These are phyloP conservation scores for Drosophila virilis DNA, from an alignment of 1,140 invertebrate genomes.

Conservation along the genomic window DNA sequence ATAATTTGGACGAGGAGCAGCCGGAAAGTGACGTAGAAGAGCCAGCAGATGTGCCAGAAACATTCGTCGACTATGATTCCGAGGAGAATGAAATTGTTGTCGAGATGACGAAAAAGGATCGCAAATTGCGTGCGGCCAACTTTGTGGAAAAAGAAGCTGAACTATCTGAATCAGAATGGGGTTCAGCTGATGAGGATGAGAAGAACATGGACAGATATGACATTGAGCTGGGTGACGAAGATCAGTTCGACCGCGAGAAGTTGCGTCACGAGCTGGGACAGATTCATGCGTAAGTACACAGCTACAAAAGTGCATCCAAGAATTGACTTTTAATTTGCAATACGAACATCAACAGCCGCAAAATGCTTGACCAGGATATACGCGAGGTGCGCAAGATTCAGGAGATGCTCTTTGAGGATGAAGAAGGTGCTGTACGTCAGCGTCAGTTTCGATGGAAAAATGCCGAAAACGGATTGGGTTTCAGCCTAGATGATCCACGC, in stretches of 20 bases:
- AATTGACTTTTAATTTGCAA: not conserved
- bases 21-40: slow-evolving; percentile 71
- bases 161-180: slow-evolving; percentile 91
- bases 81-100: slow-evolving; percentile 88
- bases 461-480: slow-evolving; percentile 85
- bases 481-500: slow-evolving; percentile 71
- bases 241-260: slow-evolving; percentile 88
- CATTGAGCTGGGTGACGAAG: slow-evolving; percentile 89
- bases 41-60: slow-evolving; percentile 83
- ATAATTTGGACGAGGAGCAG: slow-evolving; percentile 73
- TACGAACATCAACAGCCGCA: slow-evolving; percentile 85
- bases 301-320: too few species aligned
- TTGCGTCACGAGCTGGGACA: slow-evolving; percentile 87
- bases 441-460: slow-evolving; percentile 92
- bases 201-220: slow-evolving; percentile 89
- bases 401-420: slow-evolving; percentile 92
- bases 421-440: slow-evolving; percentile 89
- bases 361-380: slow-evolving; percentile 91
- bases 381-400: slow-evolving; percentile 89
- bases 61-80: slow-evolving; percentile 88
- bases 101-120: slow-evolving; percentile 85
- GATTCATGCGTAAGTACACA: slow-evolving; percentile 86
- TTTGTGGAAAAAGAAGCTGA: slow-evolving; percentile 94
- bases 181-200: slow-evolving; percentile 91
- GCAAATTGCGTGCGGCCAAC: slow-evolving; percentile 85